A percentile compares a stretch with the other conserved stretches of the same genome.
phyloP scores from a whole-genome alignment of 2,797 vertebrate genomes.

The Decapterus maruadsi region DNA sequence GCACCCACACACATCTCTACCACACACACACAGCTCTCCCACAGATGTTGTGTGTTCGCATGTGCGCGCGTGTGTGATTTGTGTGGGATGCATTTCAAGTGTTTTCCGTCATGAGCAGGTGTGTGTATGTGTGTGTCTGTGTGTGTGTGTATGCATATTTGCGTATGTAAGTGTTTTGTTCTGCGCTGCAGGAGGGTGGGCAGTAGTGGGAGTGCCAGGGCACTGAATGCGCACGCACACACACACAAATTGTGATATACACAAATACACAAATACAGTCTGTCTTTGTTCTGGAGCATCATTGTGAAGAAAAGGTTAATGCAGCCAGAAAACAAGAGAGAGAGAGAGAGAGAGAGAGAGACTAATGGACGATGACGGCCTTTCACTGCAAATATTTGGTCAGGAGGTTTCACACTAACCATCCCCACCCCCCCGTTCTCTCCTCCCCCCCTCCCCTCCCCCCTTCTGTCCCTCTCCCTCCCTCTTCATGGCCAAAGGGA shows the following conservation, averaged over 20 bases:
- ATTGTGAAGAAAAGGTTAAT: slow-evolving; percentile 75
- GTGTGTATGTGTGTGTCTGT: slow-evolving; percentile 2
- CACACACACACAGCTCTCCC: not conserved
- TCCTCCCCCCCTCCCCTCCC: slow-evolving; percentile 30
- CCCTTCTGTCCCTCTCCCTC: slow-evolving; percentile 15
- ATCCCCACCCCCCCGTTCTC: slow-evolving; percentile 45
- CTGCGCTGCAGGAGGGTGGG: slow-evolving; percentile 18
- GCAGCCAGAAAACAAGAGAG: slow-evolving; percentile 59
- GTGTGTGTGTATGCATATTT: too few species aligned
- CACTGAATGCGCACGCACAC: slow-evolving; percentile 6
- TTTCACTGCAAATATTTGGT: slow-evolving; percentile 80
- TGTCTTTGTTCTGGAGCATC: slow-evolving; percentile 67
- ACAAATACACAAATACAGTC: slow-evolving; percentile 61
- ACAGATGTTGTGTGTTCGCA: slow-evolving; percentile 14
- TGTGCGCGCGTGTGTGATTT: not conserved
- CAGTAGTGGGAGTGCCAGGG: slow-evolving; percentile 25
- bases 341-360: slow-evolving; percentile 42
- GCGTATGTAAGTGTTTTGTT: slow-evolving; percentile 37
- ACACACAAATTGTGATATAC: slow-evolving; percentile 16
- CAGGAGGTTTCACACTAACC: slow-evolving; percentile 50
- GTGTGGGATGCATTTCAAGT: slow-evolving; percentile 25
- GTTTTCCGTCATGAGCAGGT: slow-evolving; percentile 25
- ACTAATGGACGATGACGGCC: slow-evolving; percentile 70
- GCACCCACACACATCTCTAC: not conserved
- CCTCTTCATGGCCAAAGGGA: slow-evolving; percentile 43